Conservation (phyloP, 2,888 invertebrate species). For the Colostygia pectinataria region DNA sequence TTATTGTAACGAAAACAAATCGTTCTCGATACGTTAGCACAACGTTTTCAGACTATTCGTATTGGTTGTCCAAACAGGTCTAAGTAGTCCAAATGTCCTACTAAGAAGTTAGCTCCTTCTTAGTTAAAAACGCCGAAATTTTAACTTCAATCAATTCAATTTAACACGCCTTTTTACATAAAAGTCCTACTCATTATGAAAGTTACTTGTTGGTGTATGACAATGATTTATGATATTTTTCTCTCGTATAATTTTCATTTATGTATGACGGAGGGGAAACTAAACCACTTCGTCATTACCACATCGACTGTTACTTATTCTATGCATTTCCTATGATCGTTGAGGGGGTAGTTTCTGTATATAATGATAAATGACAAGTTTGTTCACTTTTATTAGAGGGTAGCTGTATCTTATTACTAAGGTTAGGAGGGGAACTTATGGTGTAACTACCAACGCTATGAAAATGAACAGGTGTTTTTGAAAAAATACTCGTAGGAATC, state of each 20-base stretch:
- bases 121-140: too few relatives aligned
- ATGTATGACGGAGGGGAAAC: slow-evolving; percentile 41
- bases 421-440: too few relatives aligned
- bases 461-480: too few relatives aligned
- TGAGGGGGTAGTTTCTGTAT: slow-evolving; percentile 38
- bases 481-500: too few relatives aligned
- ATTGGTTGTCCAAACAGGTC: too few relatives aligned
- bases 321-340: slow-evolving; percentile 24
- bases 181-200: slow-evolving; percentile 30
- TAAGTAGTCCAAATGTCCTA: too few relatives aligned
- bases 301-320: slow-evolving; percentile 34
- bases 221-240: slow-evolving; percentile 40
- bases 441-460: too few relatives aligned
- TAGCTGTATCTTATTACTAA: not conserved
- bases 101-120: too few relatives aligned
- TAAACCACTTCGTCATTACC: slow-evolving; percentile 47
- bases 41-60: too few relatives aligned
- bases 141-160: not conserved
- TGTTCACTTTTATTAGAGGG: slow-evolving; percentile 30
- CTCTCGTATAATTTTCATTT: slow-evolving; percentile 44
- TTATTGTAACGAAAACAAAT: too few relatives aligned
- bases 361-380: slow-evolving; percentile 32
- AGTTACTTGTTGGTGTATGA: slow-evolving; percentile 22
- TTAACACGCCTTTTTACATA: slow-evolving; percentile 17
- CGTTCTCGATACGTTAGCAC: too few relatives aligned